These are phyloP conservation scores for Epinotia brunnichana DNA, from an alignment of 2,888 invertebrate species.

Conservation along the genomic window DNA sequence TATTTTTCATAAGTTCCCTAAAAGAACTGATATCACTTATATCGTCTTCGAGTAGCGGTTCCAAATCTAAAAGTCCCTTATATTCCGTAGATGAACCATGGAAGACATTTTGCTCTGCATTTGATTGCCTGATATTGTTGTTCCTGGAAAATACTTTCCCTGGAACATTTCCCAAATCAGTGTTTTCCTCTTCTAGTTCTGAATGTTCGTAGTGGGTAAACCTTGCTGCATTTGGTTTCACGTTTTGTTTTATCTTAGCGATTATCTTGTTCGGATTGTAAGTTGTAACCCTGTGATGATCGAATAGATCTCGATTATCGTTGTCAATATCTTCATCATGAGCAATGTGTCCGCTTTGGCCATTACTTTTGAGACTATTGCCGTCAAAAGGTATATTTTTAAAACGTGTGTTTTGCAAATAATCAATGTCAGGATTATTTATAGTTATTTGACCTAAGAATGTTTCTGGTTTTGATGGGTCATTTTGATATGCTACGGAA, in stretches of 20 bases:
- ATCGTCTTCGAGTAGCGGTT: conserved; percentile 84
- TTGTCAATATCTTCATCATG: conserved; percentile 74
- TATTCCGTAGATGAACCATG: conserved; percentile 69
- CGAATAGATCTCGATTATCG: conserved; percentile 75
- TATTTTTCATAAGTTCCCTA: conserved; percentile 78
- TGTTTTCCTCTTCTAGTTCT: conserved; percentile 56
- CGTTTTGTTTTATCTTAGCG: conserved; percentile 70
- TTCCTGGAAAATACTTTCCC: conserved; percentile 56
- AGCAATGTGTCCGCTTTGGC: conserved; percentile 71
- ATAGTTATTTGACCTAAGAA: conserved; percentile 86
- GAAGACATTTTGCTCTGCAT: conserved; percentile 42
- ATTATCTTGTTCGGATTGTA: conserved; percentile 75
- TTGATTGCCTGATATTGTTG: conserved; percentile 54
- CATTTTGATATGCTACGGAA: conserved; percentile 82
- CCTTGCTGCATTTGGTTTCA: conserved; percentile 64
- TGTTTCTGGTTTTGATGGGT: conserved; percentile 85
- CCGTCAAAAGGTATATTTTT: conserved; percentile 78
- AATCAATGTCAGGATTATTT: conserved; percentile 83
- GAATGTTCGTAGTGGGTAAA: conserved; percentile 64
- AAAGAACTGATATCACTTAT: conserved; percentile 79
- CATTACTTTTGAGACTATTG: conserved; percentile 78
- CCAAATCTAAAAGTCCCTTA: conserved; percentile 81
- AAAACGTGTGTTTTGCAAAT: conserved; percentile 74
- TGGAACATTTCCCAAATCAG: conserved; percentile 54
- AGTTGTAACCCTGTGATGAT: conserved; percentile 76